Base-by-base conservation (phyloP, 1,140 invertebrate species). In the Achroia grisella region DNA sequence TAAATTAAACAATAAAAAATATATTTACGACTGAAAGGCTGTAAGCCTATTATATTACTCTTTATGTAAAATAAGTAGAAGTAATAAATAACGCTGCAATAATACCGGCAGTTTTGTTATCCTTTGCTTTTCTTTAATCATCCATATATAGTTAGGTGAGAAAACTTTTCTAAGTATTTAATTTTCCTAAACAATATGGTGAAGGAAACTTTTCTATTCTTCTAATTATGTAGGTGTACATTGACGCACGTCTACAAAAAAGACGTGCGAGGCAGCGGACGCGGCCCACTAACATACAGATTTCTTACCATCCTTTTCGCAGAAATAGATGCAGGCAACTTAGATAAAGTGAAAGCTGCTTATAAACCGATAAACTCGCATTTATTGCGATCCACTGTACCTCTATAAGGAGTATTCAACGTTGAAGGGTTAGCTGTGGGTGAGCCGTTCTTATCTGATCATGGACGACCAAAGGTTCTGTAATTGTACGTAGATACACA, bases 301-400 rank as follows among this genome's bases (percentile, higher is more conserved):
- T 61, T 81, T 80, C 73, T 84, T 83, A 72, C 77, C 61, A 65
- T 79, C 72, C 77, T 84, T 81, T 81, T 81, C 80, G 73, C 71
- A 73, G 80, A 84, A 77, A 81, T 75, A 79, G 58, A 77, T 68
- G 64, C 52, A 76, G 65, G 67, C 69, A 71, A 62, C 77, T 74
- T 64, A 65, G 77, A 78, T 75, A 72, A 80, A 81, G 77, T 78
- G 80, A 84, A 84, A 84, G 80, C 75, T 64, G 67, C 66, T 73
- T 75, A 78, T 73, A 78, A 71, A 70, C 65, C 64, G 63, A 74
- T 78, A 80, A 77, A 73, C 62, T 69, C 55, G 66, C 70, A 68
- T 78, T 78, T 78, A 73, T 75, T 73, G 66, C 72, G 57, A 71
- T 71, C 54, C 52, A 66, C 44, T 44, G 65, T 48, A 48, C 50